Base-by-base conservation (phyloP, 2,797 vertebrate species). In the Semotilus atromaculatus region DNA sequence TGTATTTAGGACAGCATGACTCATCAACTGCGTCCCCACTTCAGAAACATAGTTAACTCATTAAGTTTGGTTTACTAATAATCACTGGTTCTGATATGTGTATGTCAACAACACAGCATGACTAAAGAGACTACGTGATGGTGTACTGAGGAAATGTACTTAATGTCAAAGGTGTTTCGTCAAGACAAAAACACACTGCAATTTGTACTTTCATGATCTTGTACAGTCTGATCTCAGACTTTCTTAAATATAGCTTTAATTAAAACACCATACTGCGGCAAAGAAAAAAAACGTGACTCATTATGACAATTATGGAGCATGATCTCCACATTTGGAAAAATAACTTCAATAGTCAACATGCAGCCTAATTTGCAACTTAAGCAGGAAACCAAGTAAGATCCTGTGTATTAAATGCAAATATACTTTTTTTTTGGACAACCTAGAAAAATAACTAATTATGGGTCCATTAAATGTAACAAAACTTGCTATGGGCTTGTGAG, bases 341-440 rank as follows among this genome's bases (percentile, higher is more conserved):
- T 40, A 83, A 21, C 16, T 76, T 38, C 9, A 72, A 72, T 16
- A 81, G 51, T 72, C 53, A 83, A 38, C 21, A 82, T 11, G 23
- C 31, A 26, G 45, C 23, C 23, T 83, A 23, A 75, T 75, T 75
- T 51, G 71, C 75, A 64, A 82, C 26, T 71, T 55, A 81, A 60
- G 80, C 34, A 70, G 55, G 23, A 13, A 81, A 45, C 36, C 53
- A 74, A 74, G 3, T 26, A 82, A 10, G 13, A 14, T 36, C 14
- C 45, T 5, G 38, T n/a, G n/a, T 7, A 60, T 21, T 16, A 31
- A 64, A 48, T 11, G 40, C 40, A 64, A 82, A 75, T 13, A 36
- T 26, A 9, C 9, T 40, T 11, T 43, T 43, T 43, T 43, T 43
- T 43, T 3, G 23, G 19, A 34, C 53, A 72, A 13, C 23, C 43